Percentiles rank a stretch among this genome's conserved stretches.
phyloP scores from a whole-genome alignment of 2,888 invertebrate genomes.

The Anarsia innoxiella region DNA sequence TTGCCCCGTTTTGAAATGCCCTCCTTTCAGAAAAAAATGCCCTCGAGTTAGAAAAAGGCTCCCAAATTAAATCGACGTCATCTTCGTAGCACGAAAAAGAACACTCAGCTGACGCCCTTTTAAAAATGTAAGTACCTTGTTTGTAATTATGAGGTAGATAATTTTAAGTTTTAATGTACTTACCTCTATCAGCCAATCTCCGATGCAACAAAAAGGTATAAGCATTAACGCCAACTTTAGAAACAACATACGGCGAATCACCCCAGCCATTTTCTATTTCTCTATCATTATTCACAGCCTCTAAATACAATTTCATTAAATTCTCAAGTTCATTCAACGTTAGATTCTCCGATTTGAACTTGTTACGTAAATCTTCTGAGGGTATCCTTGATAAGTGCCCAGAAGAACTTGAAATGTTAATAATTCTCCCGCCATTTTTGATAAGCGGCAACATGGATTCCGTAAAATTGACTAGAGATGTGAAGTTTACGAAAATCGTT shows the following conservation, averaged over 20 bases:
- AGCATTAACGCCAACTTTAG: conserved; percentile 84
- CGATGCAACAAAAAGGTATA: conserved; percentile 80
- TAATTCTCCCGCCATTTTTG: conserved; percentile 78
- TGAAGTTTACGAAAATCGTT: conserved; percentile 52
- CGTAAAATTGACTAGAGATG: conserved; percentile 55
- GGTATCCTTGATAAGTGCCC: conserved; percentile 79
- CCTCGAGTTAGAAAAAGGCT: no score
- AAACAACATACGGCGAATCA: conserved; percentile 78
- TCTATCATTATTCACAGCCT: conserved; percentile 54
- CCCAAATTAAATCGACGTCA: no score
- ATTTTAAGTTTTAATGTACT: conserved; percentile 3
- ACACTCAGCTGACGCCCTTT: background rate
- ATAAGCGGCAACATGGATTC: conserved; percentile 80
- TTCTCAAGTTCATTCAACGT: conserved; percentile 70
- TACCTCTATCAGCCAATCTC: conserved; percentile 42
- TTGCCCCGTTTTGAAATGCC: no score
- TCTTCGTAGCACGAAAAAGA: no score
- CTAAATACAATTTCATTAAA: conserved; percentile 78
- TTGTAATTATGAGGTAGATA: background rate
- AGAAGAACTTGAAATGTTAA: conserved; percentile 83
- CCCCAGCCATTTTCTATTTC: conserved; percentile 71
- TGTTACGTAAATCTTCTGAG: conserved; percentile 60
- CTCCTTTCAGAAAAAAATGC: no score
- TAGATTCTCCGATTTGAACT: conserved; percentile 63
- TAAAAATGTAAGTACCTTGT: background rate